Percentiles rank a stretch among this genome's conserved stretches.
phyloP scores from a whole-genome alignment of 1,140 invertebrate species.

The Tetraneura akinire region DNA sequence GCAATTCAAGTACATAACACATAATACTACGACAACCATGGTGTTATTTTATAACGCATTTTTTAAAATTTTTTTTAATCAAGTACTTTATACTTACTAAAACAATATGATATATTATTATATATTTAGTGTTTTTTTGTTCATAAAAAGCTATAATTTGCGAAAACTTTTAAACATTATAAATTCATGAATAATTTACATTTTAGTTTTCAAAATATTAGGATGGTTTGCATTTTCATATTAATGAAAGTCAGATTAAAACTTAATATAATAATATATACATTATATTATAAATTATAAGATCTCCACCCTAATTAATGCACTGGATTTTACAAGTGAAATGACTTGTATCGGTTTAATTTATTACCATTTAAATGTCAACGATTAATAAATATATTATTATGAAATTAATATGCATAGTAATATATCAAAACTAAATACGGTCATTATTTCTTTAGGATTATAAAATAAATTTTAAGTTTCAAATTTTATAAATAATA shows the following conservation, averaged over 20 bases:
- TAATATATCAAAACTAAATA: not conserved
- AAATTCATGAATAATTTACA: conserved; percentile 1
- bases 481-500: too few relatives aligned
- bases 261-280: not conserved
- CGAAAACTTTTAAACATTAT: conserved; percentile 8
- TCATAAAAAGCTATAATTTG: conserved; percentile 13
- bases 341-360: not conserved
- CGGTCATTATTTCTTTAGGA: not conserved
- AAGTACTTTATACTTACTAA: conserved; percentile 2
- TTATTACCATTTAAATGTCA: not conserved
- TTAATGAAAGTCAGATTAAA: conserved; percentile 18
- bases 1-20: not conserved
- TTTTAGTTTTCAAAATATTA: conserved; percentile 4
- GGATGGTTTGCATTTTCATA: conserved; percentile 17
- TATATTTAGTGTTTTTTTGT: too few relatives aligned
- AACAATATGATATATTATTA: too few relatives aligned
- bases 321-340: conserved; percentile 5
- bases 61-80: conserved; percentile 36
- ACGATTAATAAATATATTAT: too few relatives aligned
- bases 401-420: too few relatives aligned
- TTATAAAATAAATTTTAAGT: too few relatives aligned
- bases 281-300: not conserved
- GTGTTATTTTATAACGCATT: conserved; percentile 23
- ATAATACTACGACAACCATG: not conserved
- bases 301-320: conserved; percentile 2